phyloP scores from a whole-genome alignment of 1,140 invertebrate genomes.

The Drosophila ironensis region DNA sequence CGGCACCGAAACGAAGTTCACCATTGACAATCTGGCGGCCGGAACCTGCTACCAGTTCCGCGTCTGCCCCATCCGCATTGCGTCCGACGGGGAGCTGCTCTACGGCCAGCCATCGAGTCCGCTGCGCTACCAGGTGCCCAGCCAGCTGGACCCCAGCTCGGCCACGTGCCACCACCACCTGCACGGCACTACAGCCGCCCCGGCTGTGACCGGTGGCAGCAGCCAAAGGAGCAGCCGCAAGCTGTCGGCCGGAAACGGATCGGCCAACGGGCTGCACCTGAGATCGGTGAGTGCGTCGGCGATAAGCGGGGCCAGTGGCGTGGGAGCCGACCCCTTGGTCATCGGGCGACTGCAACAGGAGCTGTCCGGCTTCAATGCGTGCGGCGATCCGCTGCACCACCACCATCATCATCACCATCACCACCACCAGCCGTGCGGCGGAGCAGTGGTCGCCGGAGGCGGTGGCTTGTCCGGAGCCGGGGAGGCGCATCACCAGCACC shows the following conservation, averaged over 20 bases:
- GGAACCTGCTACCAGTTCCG: conserved; percentile 88
- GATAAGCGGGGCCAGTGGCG: conserved; percentile 60
- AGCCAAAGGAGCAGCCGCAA: conserved; percentile 67
- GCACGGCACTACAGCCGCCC: conserved; percentile 29
- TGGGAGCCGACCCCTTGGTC: conserved; percentile 48
- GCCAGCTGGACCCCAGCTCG: conserved; percentile 48
- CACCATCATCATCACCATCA: conserved; percentile 80
- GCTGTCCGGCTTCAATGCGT: conserved; percentile 60
- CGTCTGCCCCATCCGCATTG: conserved; percentile 88
- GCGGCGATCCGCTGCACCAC: conserved; percentile 73
- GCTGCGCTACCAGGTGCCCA: conserved; percentile 81
- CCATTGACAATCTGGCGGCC: conserved; percentile 86
- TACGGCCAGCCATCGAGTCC: conserved; percentile 86
- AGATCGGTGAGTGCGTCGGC: conserved; percentile 75
- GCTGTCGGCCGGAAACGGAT: conserved; percentile 34
- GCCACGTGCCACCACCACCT: conserved; percentile 41
- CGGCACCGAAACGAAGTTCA: conserved; percentile 86
- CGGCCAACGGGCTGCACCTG: conserved; percentile 42
- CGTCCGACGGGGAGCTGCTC: conserved; percentile 84
- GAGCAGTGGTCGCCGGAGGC: neutral
- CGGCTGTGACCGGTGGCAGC: neutral
- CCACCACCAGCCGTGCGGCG: conserved; percentile 52
- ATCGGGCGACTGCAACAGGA: conserved; percentile 66
- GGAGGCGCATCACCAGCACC: conserved; percentile 56
- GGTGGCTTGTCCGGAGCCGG: no score